phyloP scores from a whole-genome alignment of 1,140 invertebrate genomes.

The Zaprionus ornatus region DNA sequence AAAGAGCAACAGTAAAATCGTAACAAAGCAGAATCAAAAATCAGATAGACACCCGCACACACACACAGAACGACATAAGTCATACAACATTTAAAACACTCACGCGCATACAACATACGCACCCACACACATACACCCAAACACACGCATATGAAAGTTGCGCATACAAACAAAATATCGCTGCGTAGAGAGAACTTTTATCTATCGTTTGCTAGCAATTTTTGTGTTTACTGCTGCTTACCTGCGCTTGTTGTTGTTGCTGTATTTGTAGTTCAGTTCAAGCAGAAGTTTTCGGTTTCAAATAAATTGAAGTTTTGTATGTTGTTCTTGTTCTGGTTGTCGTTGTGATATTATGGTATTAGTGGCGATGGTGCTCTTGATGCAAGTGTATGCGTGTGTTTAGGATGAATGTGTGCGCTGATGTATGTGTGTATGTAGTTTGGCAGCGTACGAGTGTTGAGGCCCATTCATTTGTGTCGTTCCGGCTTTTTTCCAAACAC shows the following conservation, averaged over 20 bases:
- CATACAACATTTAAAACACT: constrained; percentile 24
- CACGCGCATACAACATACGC: constrained; percentile 11
- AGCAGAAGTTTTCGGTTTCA: constrained; percentile 42
- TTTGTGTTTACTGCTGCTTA: constrained; percentile 38
- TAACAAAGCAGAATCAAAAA: constrained; percentile 41
- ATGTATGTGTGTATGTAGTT: constrained; percentile 52
- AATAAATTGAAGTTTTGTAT: constrained; percentile 48
- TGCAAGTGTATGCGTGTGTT: constrained; percentile 42
- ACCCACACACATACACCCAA: constrained; percentile 10
- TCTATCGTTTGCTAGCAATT: constrained; percentile 38
- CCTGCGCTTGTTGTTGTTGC: constrained; percentile 53
- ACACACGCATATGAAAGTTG: background rate
- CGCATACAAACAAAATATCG: constrained; percentile 26
- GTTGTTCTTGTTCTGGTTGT: constrained; percentile 17
- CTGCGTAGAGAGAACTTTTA: constrained; percentile 44
- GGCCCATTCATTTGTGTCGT: constrained; percentile 64
- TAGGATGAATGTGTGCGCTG: constrained; percentile 40
- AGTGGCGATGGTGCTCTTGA: constrained; percentile 13
- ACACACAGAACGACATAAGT: constrained; percentile 23
- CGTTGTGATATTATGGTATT: constrained; percentile 18
- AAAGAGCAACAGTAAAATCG: constrained; percentile 54
- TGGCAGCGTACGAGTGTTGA: constrained; percentile 54
- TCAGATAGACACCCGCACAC: constrained; percentile 50
- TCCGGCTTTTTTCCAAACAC: constrained; percentile 43
- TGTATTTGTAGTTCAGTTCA: constrained; percentile 26